These are phyloP conservation scores for Tachysurus fulvidraco DNA, from an alignment of 2,113 vertebrate genomes.

Conservation along the genomic window DNA sequence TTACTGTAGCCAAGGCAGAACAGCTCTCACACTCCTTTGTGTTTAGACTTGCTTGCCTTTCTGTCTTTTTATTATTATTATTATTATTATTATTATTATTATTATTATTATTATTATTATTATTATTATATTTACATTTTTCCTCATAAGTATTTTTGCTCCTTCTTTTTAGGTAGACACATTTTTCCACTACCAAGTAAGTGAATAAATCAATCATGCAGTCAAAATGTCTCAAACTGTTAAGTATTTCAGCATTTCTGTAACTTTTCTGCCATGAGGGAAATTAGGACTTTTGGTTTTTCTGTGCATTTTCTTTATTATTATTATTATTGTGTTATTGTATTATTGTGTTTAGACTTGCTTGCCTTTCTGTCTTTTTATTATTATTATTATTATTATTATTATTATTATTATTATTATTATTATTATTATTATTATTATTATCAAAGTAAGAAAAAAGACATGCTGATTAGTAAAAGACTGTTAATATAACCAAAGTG, in stretches of 20 bases:
- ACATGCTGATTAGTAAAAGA: not conserved
- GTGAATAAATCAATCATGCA: not conserved
- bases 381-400: not conserved
- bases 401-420: too few relatives aligned
- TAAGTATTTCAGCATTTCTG: not conserved
- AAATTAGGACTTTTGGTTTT: not conserved
- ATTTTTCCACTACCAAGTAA: not conserved
- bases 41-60: not conserved
- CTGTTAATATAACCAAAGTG: not conserved
- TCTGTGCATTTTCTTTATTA: not conserved
- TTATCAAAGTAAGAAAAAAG: not conserved
- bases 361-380: not conserved
- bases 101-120: not conserved
- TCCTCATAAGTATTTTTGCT: not conserved
- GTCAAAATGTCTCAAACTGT: not conserved
- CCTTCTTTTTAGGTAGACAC: not conserved
- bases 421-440: not conserved
- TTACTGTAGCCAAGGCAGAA: not conserved
- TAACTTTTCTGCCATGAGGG: not conserved
- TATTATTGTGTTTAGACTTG: not conserved
- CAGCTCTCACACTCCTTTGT: not conserved
- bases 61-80: not conserved
- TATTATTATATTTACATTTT: not conserved
- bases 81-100: not conserved
- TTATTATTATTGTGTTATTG: too few relatives aligned